Conservation (phyloP, 92 coral and sea anemone genomes). For the Porites lobata region DNA sequence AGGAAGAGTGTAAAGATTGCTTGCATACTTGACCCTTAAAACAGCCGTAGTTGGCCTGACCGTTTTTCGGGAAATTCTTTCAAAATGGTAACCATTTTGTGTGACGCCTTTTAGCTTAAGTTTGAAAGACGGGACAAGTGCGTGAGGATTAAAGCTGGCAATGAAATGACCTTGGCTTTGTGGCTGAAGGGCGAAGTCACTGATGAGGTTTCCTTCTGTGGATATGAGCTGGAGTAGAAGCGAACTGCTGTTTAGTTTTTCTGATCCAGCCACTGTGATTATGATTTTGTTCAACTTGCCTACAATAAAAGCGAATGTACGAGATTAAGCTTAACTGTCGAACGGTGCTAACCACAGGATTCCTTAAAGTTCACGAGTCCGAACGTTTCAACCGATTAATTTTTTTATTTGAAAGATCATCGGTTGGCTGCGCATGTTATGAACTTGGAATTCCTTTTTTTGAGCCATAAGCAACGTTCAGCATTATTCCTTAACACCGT, state of each 20-base stretch:
- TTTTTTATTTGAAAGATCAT: too few species aligned
- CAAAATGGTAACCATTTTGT: constrained; percentile 66
- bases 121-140: constrained; percentile 69
- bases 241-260: constrained; percentile 68
- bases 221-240: constrained; percentile 77
- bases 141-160: constrained; percentile 64
- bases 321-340: too few species aligned
- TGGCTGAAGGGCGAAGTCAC: constrained; percentile 61
- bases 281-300: constrained; percentile 69
- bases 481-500: too few species aligned
- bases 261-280: constrained; percentile 82
- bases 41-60: constrained; percentile 74
- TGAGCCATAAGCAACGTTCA: too few species aligned
- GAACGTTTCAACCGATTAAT: too few species aligned
- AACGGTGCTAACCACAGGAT: too few species aligned
- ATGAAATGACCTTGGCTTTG: constrained; percentile 69
- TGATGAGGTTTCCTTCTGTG: constrained; percentile 70
- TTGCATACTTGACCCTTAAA: constrained; percentile 74
- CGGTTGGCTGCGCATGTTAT: too few species aligned
- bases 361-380: too few species aligned
- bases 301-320: neutral
- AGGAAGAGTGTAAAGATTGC: constrained; percentile 76
- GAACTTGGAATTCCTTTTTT: too few species aligned
- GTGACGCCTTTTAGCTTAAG: constrained; percentile 86
- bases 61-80: constrained; percentile 76